Conservation (phyloP, 2,113 vertebrate species). For the zebrafish (Danio rerio) region DNA sequence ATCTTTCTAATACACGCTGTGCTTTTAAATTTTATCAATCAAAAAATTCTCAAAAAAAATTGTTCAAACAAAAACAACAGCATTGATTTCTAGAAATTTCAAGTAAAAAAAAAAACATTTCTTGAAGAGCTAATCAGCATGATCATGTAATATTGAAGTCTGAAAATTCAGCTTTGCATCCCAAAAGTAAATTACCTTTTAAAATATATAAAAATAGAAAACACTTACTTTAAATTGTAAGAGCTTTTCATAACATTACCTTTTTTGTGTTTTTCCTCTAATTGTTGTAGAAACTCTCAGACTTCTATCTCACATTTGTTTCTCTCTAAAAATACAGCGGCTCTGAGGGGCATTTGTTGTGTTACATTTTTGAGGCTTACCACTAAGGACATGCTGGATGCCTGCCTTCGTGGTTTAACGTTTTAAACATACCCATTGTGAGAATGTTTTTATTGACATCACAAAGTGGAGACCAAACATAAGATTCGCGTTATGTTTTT, state of each 20-base stretch:
- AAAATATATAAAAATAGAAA: too few species aligned
- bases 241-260: not conserved
- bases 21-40: too few species aligned
- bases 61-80: too few species aligned
- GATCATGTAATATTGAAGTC: too few species aligned
- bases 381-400: slow-evolving; percentile 24
- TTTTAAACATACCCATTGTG: slow-evolving; percentile 6
- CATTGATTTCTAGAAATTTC: too few species aligned
- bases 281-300: not conserved
- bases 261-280: not conserved
- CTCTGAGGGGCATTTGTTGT: slow-evolving; percentile 1
- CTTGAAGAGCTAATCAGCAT: too few species aligned
- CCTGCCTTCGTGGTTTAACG: slow-evolving; percentile 38
- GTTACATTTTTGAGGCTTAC: slow-evolving; percentile 30
- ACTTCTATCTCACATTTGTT: not conserved
- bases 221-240: too few species aligned
- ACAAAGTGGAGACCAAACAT: slow-evolving; percentile 36
- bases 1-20: too few species aligned
- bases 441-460: slow-evolving; percentile 20
- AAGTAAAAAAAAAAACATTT: too few species aligned
- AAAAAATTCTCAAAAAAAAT: too few species aligned
- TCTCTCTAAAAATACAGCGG: not conserved
- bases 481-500: not conserved
- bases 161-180: too few species aligned
- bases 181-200: too few species aligned